Conservation (phyloP, 1,140 invertebrate genomes). For the Cyclina sinensis region DNA sequence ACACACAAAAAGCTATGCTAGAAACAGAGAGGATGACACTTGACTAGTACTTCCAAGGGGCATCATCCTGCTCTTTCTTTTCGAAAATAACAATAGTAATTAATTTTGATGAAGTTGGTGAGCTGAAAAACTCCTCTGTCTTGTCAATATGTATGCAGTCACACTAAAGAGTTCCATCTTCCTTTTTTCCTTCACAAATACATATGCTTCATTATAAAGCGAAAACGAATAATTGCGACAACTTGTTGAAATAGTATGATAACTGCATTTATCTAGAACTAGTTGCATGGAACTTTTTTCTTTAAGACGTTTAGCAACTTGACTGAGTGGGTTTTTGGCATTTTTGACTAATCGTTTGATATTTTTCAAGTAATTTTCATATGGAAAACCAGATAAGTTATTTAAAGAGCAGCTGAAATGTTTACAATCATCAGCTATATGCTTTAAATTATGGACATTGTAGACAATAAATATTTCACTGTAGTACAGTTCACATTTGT, state of each 20-base stretch:
- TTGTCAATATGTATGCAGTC: slow-evolving; percentile 35
- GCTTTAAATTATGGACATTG: slow-evolving; percentile 84
- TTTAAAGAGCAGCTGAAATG: slow-evolving; percentile 84
- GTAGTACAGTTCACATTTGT: slow-evolving; percentile 73
- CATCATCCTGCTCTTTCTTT: too few species aligned
- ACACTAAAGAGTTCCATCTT: slow-evolving; percentile 16
- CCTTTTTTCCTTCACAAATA: slow-evolving; percentile 45
- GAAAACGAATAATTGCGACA: slow-evolving; percentile 58
- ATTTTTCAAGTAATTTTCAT: slow-evolving; percentile 86
- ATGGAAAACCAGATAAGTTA: slow-evolving; percentile 85
- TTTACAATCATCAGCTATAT: slow-evolving; percentile 85
- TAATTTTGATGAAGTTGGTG: too few species aligned
- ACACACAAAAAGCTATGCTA: too few species aligned
- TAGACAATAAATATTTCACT: slow-evolving; percentile 80
- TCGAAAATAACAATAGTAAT: too few species aligned
- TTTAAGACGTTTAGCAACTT: slow-evolving; percentile 78
- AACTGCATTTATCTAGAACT: not conserved
- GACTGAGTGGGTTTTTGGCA: slow-evolving; percentile 75
- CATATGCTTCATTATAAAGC: slow-evolving; percentile 46
- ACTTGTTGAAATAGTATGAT: slow-evolving; percentile 26
- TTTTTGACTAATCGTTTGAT: slow-evolving; percentile 83
- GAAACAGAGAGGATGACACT: too few species aligned
- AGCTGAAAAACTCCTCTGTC: not conserved
- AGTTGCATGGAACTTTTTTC: slow-evolving; percentile 55
- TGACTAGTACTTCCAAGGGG: too few species aligned